Base-by-base conservation (phyloP, 2,797 vertebrate genomes). In the Ibycter americanus region DNA sequence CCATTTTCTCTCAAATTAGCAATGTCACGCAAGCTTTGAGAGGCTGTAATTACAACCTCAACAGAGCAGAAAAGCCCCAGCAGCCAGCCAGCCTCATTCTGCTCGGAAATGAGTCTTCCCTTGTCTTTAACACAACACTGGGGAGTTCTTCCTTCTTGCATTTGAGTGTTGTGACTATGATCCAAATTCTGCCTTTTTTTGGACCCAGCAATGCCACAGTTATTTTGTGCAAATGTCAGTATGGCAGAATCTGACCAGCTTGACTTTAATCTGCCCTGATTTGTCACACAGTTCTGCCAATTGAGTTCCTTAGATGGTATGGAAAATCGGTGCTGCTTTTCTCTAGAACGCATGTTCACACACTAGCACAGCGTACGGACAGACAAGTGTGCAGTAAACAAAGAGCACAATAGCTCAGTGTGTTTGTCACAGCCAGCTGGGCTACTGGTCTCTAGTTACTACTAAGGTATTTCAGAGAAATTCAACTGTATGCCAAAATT, bases 1-100 rank as follows among this genome's bases (percentile, higher is more conserved):
- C 96, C 83, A 97, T 98, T 98, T 98, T 97, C 93, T 98, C 96
- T 97, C 93, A 98, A 98, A 98, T 98, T 97, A 98, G 92, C 94
- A 97, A 97, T 93, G 97, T 98, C 97, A 97, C 23, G 38, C 97
- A 98, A 97, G 97, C 97, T 98, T 98, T 98, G 96, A 97, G 97
- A 97, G n/a, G 40, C 96, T 97, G 93, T 97, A 98, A 98, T 98
- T 98, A 96, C 92, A 98, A 97, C 97, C 80, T 95, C 97, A 97
- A 82, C 80, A 96, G 97, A 98, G 97, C 97, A 97, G 96, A 98
- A 98, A 98, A 98, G 93, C 97, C 96, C 89, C 89, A 68, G 77
- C 91, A 97, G 91, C 61, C 92, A 95, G 93, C 49, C 74, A 90
- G 79, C 32, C 89, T 96, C 61, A 25, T 47, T 90, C 95, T 83